A percentile compares a stretch with the other conserved stretches of the same genome.
Evolutionary conservation across 2,797 vertebrate species (phyloP).

Genomic region (Pipistrellus nathusii): DNA sequence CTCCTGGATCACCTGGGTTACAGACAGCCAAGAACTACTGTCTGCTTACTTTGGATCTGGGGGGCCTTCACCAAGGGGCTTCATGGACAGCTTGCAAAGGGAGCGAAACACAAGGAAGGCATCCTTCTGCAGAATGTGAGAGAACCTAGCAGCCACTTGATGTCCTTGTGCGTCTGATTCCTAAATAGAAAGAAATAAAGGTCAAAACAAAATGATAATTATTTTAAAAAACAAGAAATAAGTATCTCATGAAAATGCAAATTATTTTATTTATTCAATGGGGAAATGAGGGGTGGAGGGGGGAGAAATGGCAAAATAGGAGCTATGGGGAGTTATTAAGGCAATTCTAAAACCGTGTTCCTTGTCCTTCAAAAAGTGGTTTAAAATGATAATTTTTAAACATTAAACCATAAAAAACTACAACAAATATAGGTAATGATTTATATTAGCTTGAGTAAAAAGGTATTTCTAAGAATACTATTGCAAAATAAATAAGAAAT

Average conservation of each 20-base stretch:
- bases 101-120: constrained; percentile 98
- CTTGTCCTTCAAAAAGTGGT: background rate
- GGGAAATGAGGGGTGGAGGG: background rate
- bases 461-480: constrained; percentile 19
- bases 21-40: background rate
- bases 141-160: constrained; percentile 92
- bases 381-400: constrained; percentile 33
- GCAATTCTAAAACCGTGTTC: background rate
- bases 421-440: background rate
- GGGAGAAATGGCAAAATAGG: background rate
- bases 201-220: constrained; percentile 23
- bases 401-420: background rate
- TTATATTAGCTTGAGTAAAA: background rate
- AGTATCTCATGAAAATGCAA: constrained; percentile 9
- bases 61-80: constrained; percentile 96
- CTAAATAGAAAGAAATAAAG: constrained; percentile 84
- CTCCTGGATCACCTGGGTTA: background rate
- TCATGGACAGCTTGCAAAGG: constrained; percentile 99
- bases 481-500: background rate
- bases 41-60: constrained; percentile 96
- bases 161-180: constrained; percentile 93
- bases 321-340: background rate
- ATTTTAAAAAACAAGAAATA: constrained; percentile 36
- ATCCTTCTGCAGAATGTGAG: constrained; percentile 97
- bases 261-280: constrained; percentile 7